Percentiles rank a stretch among this genome's conserved stretches.
phyloP scores from a whole-genome alignment of 2,888 invertebrate species.

The Hydrotaea diabolus region DNA sequence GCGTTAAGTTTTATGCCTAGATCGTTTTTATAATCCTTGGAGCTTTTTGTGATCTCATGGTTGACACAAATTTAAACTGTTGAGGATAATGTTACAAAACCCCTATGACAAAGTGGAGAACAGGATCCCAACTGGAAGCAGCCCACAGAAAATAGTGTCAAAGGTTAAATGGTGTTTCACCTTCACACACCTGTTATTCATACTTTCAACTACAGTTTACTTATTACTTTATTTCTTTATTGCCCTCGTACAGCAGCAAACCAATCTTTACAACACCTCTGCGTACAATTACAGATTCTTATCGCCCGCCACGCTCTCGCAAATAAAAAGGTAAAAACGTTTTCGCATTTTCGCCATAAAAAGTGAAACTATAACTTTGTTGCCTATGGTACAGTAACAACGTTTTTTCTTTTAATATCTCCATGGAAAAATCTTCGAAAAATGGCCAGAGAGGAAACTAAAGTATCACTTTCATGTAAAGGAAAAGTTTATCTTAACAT shows the following conservation, averaged over 20 bases:
- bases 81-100: too few relatives aligned
- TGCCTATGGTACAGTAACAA: constrained; percentile 4
- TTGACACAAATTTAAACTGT: too few relatives aligned
- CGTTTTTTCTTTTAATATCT: not conserved
- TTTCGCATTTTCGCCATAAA: constrained; percentile 24
- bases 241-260: not conserved
- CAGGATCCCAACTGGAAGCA: too few relatives aligned
- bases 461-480: not conserved
- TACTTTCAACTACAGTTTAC: too few relatives aligned
- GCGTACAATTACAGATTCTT: constrained; percentile 29
- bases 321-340: not conserved
- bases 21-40: too few relatives aligned
- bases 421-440: not conserved
- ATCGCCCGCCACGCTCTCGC: not conserved
- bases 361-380: constrained; percentile 3
- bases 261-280: not conserved
- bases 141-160: not conserved
- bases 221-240: constrained; percentile 7
- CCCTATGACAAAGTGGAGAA: too few relatives aligned
- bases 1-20: too few relatives aligned
- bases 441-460: not conserved
- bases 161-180: not conserved
- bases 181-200: too few relatives aligned
- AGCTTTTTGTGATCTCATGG: too few relatives aligned
- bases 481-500: constrained; percentile 9